These are phyloP conservation scores for Nomada fabriciana DNA, from an alignment of 2,888 invertebrate species.

Conservation along the genomic window DNA sequence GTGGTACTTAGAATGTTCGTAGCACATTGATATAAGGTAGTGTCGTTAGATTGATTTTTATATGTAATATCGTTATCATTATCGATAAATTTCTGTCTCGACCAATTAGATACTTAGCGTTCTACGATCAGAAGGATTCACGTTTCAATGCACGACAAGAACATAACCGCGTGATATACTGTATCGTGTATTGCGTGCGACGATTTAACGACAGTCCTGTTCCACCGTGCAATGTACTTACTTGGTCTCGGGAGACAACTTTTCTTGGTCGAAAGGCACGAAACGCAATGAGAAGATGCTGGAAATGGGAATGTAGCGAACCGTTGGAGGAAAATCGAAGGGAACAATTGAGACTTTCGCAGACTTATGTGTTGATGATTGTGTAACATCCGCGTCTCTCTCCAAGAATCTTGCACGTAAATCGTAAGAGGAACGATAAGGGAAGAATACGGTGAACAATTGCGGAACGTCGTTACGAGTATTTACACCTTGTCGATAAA, in stretches of 20 bases:
- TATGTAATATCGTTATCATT: conserved; percentile 41
- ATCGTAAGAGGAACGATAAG: not conserved
- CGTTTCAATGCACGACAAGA: not conserved
- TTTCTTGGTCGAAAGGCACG: not conserved
- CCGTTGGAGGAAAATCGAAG: not conserved
- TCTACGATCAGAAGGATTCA: not conserved
- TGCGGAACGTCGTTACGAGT: conserved; percentile 44
- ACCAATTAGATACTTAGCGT: conserved; percentile 52
- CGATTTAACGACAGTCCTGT: conserved; percentile 17
- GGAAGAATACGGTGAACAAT: not conserved
- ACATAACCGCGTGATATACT: not conserved
- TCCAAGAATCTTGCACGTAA: conserved; percentile 42
- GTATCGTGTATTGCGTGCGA: not conserved
- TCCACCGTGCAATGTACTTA: conserved; percentile 6
- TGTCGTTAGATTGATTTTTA: conserved; percentile 44
- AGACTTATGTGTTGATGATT: conserved; percentile 1
- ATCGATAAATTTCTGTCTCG: conserved; percentile 48
- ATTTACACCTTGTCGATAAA: conserved; percentile 61
- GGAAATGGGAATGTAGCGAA: conserved; percentile 1
- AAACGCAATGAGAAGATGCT: not conserved
- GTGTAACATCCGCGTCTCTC: conserved; percentile 18
- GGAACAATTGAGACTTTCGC: conserved; percentile 1
- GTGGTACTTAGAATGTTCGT: conserved; percentile 26
- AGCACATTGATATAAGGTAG: conserved; percentile 29
- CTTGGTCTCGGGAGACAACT: conserved; percentile 16